Conservation (phyloP, 2,888 invertebrate species). For the Prosapia bicincta region DNA sequence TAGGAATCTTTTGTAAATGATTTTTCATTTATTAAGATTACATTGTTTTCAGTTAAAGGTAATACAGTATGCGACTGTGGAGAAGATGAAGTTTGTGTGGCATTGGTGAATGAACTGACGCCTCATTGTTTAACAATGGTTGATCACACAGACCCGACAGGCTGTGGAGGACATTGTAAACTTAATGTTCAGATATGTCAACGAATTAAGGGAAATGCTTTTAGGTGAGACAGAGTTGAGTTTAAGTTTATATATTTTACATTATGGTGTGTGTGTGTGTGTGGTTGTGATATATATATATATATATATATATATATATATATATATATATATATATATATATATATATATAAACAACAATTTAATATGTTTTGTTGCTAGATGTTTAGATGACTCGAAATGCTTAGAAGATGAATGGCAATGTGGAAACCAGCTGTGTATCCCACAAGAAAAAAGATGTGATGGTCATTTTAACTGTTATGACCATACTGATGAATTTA, state of each 20-base stretch:
- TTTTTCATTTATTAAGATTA: too few species aligned
- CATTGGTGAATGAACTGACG: slow-evolving; percentile 57
- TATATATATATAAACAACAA: too few species aligned
- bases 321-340: too few species aligned
- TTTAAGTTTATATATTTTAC: too few species aligned
- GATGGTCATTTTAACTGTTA: slow-evolving; percentile 72
- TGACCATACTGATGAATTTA: slow-evolving; percentile 68
- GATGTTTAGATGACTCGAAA: slow-evolving; percentile 54
- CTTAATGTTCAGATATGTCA: slow-evolving; percentile 63
- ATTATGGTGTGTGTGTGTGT: too few species aligned
- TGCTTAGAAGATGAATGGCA: slow-evolving; percentile 66
- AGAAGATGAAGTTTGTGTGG: slow-evolving; percentile 59
- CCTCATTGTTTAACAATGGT: slow-evolving; percentile 54
- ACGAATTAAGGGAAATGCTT: slow-evolving; percentile 51
- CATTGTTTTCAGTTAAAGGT: slow-evolving; percentile 30
- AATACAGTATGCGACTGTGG: slow-evolving; percentile 48
- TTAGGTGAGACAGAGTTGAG: slow-evolving; percentile 31
- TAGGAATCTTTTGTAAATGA: too few species aligned
- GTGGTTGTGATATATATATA: too few species aligned
- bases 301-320: too few species aligned
- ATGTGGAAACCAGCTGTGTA: slow-evolving; percentile 68
- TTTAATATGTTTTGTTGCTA: too few species aligned
- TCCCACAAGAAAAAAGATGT: slow-evolving; percentile 60
- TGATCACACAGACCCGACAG: slow-evolving; percentile 59
- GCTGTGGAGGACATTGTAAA: slow-evolving; percentile 63